These are phyloP conservation scores for Philonicus albiceps DNA, from an alignment of 2,888 invertebrate genomes.

Conservation along the genomic window DNA sequence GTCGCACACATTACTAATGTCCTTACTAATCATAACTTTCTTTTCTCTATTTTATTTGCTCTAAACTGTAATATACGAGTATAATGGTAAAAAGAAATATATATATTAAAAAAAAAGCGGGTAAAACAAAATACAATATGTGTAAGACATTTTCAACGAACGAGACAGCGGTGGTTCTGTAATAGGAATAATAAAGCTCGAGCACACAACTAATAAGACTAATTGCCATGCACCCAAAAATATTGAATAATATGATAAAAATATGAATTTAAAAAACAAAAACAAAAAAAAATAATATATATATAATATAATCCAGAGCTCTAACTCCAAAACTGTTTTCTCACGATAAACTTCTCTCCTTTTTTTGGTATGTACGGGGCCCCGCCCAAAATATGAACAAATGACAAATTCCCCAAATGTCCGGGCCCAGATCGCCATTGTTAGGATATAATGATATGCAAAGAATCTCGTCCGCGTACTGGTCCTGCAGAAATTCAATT, in stretches of 20 bases:
- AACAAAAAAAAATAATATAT: not conserved
- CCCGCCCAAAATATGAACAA: constrained; percentile 1
- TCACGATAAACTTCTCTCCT: constrained; percentile 25
- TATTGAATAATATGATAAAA: not conserved
- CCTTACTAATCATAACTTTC: constrained; percentile 63
- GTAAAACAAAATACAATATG: not conserved
- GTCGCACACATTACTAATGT: constrained; percentile 61
- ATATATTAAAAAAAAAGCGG: not conserved
- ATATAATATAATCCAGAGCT: not conserved
- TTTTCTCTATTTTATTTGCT: constrained; percentile 57
- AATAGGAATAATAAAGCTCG: not conserved
- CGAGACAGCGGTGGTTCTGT: not conserved
- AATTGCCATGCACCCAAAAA: constrained; percentile 31
- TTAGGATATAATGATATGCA: constrained; percentile 19
- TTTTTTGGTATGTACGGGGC: constrained; percentile 25
- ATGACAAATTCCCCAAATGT: not conserved
- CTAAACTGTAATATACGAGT: constrained; percentile 34
- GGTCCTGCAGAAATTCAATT: constrained; percentile 18
- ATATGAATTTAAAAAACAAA: not conserved
- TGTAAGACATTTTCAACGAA: constrained; percentile 9
- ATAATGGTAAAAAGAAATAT: not conserved
- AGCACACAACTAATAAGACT: constrained; percentile 14
- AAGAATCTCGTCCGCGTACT: constrained; percentile 7
- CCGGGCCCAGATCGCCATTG: not conserved
- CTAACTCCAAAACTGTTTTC: constrained; percentile 21